Conservation (phyloP, 2,888 invertebrate genomes). For the Dicroscelio sp. region DNA sequence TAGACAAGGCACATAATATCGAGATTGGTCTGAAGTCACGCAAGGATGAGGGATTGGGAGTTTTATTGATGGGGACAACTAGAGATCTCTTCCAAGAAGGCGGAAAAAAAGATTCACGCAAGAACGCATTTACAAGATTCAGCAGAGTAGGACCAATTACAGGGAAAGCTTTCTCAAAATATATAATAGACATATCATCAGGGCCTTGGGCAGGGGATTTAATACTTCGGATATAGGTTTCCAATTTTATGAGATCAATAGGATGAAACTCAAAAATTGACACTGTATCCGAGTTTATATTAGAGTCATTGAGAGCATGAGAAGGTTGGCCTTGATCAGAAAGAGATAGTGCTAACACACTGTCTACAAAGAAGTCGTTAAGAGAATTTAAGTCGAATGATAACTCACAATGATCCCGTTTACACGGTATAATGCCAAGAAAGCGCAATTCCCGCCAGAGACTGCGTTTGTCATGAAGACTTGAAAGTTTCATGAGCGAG, state of each 20-base stretch:
- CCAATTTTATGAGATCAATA: neutral
- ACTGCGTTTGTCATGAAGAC: too few relatives aligned
- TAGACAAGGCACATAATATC: too few relatives aligned
- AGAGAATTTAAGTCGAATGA: too few relatives aligned
- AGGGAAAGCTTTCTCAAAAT: neutral
- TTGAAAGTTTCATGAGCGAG: neutral
- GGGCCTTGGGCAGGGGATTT: neutral
- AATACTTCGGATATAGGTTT: neutral
- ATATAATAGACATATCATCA: neutral
- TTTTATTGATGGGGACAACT: neutral
- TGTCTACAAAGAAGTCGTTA: too few relatives aligned
- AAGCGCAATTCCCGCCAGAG: neutral
- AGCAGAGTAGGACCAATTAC: neutral
- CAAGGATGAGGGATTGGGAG: neutral
- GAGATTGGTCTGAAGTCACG: neutral
- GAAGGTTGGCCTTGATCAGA: too few relatives aligned
- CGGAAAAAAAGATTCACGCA: neutral
- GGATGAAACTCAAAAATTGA: neutral
- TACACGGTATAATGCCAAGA: neutral
- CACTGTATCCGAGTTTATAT: too few relatives aligned
- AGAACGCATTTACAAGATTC: neutral
- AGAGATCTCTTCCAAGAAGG: neutral
- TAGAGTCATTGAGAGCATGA: too few relatives aligned
- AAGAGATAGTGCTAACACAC: too few relatives aligned
- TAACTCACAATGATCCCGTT: too few relatives aligned